These are phyloP conservation scores for Otolemur garnettii DNA, from an alignment of 2,113 vertebrate genomes.

Conservation along the genomic window DNA sequence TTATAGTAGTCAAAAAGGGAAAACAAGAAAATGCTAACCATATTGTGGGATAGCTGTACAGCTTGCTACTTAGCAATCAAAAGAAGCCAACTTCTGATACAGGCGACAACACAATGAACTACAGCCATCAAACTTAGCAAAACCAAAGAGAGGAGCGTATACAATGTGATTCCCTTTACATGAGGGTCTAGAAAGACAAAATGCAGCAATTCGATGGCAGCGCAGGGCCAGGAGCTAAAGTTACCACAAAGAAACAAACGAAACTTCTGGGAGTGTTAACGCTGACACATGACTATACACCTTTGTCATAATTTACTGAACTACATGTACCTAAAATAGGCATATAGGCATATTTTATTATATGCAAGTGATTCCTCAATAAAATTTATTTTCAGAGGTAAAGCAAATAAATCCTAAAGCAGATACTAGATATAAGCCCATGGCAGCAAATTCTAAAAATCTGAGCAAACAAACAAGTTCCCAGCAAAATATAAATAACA, in stretches of 20 bases:
- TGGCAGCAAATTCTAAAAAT: neutral
- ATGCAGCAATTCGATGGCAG: neutral
- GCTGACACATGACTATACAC: neutral
- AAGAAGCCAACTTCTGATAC: neutral
- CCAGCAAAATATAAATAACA: neutral
- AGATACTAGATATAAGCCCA: neutral
- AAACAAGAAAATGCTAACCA: neutral
- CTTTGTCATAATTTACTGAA: neutral
- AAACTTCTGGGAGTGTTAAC: neutral
- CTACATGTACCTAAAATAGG: neutral
- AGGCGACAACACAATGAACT: neutral
- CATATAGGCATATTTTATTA: neutral
- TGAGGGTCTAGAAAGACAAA: neutral
- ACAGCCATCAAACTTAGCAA: neutral
- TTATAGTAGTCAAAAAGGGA: neutral
- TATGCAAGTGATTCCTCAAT: neutral
- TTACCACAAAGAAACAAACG: neutral
- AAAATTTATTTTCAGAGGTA: constrained; percentile 35
- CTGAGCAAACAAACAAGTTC: neutral
- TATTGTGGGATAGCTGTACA: neutral
- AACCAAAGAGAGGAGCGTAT: neutral
- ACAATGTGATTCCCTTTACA: neutral
- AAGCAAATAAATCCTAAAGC: neutral
- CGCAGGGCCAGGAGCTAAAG: neutral
- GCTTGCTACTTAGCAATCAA: neutral